Conservation (phyloP, 2,888 invertebrate genomes). For the Stramonita haemastoma region DNA sequence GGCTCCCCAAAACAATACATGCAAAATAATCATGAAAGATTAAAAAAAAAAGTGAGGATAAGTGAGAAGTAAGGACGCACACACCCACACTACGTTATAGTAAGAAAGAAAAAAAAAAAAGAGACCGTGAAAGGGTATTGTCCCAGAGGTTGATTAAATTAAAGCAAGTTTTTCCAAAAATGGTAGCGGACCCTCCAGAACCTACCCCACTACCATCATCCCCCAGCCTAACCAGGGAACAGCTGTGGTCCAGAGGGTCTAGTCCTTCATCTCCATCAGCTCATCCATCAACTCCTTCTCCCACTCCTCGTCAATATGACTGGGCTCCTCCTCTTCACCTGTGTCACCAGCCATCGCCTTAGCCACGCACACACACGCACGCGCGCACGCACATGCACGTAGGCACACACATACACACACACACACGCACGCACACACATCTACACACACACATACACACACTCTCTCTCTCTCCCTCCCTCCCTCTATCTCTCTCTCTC, state of each 20-base stretch:
- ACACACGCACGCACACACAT: too few relatives aligned
- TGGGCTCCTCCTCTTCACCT: conserved; percentile 26
- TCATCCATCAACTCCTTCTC: conserved; percentile 56
- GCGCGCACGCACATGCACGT: background rate
- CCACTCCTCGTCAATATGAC: conserved; percentile 49
- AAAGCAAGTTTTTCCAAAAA: background rate
- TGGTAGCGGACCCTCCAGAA: background rate
- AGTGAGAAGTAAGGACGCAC: too few relatives aligned
- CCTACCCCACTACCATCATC: conserved; percentile 8
- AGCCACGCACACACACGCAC: background rate
- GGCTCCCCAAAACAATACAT: too few relatives aligned
- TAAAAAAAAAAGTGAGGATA: too few relatives aligned
- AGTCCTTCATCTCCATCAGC: conserved; percentile 51
- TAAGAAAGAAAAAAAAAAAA: background rate
- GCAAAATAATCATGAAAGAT: too few relatives aligned
- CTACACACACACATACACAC: background rate
- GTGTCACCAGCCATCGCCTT: background rate
- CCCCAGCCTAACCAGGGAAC: background rate
- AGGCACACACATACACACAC: background rate
- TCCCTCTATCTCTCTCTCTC: background rate
- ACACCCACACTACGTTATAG: background rate
- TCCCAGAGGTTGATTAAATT: background rate
- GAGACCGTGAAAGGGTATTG: background rate
- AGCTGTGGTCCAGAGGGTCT: conserved; percentile 13
- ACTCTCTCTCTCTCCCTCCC: background rate